Evolutionary conservation across 2,113 vertebrate genomes (phyloP).

Genomic region (Cepphus grylle): DNA sequence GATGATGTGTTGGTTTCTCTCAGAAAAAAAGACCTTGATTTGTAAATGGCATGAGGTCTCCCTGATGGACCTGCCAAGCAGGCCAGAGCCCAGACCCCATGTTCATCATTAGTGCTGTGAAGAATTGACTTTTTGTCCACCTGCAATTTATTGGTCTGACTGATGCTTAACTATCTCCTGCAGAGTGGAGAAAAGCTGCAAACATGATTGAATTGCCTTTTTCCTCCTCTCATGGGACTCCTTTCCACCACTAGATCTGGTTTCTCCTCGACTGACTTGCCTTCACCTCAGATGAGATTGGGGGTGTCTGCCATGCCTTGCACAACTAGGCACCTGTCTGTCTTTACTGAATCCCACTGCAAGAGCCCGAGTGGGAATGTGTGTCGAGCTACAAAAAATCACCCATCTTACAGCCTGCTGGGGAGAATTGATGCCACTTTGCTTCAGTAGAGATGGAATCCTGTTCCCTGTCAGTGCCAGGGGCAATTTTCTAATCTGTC

Average conservation of each 20-base stretch:
- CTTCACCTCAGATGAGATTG: neutral
- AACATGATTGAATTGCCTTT: neutral
- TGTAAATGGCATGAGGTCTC: neutral
- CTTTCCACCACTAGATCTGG: neutral
- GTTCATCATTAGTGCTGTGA: neutral
- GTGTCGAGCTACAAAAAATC: neutral
- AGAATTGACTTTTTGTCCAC: neutral
- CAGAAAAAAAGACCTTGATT: neutral
- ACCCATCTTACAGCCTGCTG: neutral
- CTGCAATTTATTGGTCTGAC: neutral
- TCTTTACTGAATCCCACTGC: neutral
- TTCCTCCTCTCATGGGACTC: neutral
- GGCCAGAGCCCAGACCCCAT: neutral
- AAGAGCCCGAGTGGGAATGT: neutral
- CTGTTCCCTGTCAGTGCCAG: neutral
- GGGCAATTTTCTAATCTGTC: neutral
- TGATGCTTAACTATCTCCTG: neutral
- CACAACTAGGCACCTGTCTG: neutral
- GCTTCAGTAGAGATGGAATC: neutral
- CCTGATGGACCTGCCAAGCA: neutral
- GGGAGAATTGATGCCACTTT: neutral
- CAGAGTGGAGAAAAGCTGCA: neutral
- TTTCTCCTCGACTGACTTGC: neutral
- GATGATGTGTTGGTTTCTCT: neutral
- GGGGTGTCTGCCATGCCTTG: neutral